phyloP scores from a whole-genome alignment of 2,113 vertebrate genomes.

The Clarias macrocephalus region DNA sequence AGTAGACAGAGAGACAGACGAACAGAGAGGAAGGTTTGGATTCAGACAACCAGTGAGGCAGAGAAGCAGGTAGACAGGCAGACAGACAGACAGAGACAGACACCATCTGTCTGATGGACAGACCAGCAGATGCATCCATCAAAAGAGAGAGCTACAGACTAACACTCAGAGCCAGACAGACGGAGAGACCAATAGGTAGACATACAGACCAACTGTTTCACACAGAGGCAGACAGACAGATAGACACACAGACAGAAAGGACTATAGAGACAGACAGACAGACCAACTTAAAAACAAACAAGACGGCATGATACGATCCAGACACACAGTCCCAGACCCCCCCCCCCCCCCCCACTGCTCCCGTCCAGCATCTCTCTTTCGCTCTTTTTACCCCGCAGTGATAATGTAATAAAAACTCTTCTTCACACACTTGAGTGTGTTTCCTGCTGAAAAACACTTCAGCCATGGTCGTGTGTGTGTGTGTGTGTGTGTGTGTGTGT shows the following conservation, averaged over 20 bases:
- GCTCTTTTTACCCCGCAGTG: not conserved
- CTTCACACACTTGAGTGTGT: not conserved
- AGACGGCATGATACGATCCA: not conserved
- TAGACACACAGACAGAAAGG: not conserved
- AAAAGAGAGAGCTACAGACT: no score
- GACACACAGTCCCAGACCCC: not conserved
- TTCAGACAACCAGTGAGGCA: not conserved
- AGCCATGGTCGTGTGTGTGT: not conserved
- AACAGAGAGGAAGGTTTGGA: no score
- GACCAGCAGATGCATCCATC: no score
- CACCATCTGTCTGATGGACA: no score
- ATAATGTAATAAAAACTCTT: slow-evolving; percentile 1
- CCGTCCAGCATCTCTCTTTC: not conserved
- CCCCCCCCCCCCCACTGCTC: not conserved
- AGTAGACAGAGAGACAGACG: no score
- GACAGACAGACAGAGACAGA: no score
- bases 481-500: not conserved
- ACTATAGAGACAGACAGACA: not conserved
- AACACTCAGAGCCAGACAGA: no score
- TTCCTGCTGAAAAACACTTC: not conserved
- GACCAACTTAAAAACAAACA: not conserved
- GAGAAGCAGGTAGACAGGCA: not conserved
- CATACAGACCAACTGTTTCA: not conserved
- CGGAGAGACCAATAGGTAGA: not conserved
- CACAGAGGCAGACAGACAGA: not conserved